Evolutionary conservation across 2,888 invertebrate species (phyloP), one percentile per base, ranked within the genome.

Genomic region (Parnassius mnemosyne): DNA sequence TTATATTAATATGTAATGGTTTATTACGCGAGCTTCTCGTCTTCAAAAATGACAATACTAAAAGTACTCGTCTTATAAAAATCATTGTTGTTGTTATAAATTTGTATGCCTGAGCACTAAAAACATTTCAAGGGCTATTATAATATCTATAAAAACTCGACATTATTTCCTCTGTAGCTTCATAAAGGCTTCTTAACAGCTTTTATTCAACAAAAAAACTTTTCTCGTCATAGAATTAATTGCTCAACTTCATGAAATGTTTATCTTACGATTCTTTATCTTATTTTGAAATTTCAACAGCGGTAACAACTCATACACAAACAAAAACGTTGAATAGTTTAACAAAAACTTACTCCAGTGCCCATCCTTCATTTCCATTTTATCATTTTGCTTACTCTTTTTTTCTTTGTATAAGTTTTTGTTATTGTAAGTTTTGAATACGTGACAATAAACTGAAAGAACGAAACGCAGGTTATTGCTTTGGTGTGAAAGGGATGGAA

Each of bases 401-500:
- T 61, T 55, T 60, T 61, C 57, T 57, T 53, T 46, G 13, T 53
- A 55, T 58, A 58, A 63, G 63, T 63, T 63, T 63, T 62, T 62
- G 57, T 54, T 54, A 61, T 63, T 63, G 58, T 63, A 59, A 54
- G 42, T 52, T 49, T 42, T 42, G 52, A 60, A 60, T 60, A 13
- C 53, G 56, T 63, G 60, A 56, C 56, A 56, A 49, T 60, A 60
- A 63, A 55, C 49, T 16, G 46, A 47, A 52, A 25, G 53, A 62
- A n/a, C 47, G 53, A 53, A 53, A 57, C 56, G 49, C 58, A 53
- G 53, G 60, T 57, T 59, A 64, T 61, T 62, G 62, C 59, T 60
- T 55, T 42, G 57, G 56, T 61, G 66, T 75, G 76, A 77, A 76
- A 67, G 61, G 69, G 68, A 67, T 60, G 80, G 77, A 74, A 76